A percentile compares a stretch with the other conserved stretches of the same genome.
phyloP scores from a whole-genome alignment of 2,113 vertebrate genomes.

The Gracilinanus agilis region DNA sequence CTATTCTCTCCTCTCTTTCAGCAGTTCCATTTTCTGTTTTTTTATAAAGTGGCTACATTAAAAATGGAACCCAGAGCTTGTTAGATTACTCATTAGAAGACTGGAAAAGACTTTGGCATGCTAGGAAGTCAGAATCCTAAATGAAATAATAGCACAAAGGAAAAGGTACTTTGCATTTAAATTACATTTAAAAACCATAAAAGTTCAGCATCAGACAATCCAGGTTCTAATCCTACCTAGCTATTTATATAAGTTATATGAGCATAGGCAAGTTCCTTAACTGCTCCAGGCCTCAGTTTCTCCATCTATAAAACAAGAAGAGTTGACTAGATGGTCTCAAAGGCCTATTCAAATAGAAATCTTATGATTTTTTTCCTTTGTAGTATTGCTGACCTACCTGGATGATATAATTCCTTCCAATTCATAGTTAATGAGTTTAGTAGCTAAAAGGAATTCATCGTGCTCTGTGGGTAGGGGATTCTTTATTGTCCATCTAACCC shows the following conservation, averaged over 20 bases:
- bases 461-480: neutral
- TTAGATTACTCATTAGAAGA: neutral
- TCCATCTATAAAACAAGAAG: neutral
- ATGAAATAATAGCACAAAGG: constrained; percentile 1
- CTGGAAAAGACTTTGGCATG: neutral
- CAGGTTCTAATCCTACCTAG: neutral
- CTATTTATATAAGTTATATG: neutral
- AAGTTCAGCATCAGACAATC: neutral
- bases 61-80: neutral
- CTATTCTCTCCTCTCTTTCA: constrained; percentile 63
- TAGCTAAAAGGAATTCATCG: neutral
- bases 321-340: neutral
- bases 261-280: neutral
- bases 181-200: neutral
- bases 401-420: neutral
- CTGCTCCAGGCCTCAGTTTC: neutral
- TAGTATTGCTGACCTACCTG: neutral
- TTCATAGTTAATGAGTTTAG: neutral
- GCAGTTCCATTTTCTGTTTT: neutral
- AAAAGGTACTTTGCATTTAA: neutral
- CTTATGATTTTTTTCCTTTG: neutral
- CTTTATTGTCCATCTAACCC: neutral
- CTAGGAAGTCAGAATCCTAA: constrained; percentile 1
- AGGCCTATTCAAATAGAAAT: neutral
- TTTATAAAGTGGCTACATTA: neutral